Evolutionary conservation across 2,888 invertebrate genomes (phyloP), one percentile per base, ranked within the genome.

Genomic region (Belgica antarctica): DNA sequence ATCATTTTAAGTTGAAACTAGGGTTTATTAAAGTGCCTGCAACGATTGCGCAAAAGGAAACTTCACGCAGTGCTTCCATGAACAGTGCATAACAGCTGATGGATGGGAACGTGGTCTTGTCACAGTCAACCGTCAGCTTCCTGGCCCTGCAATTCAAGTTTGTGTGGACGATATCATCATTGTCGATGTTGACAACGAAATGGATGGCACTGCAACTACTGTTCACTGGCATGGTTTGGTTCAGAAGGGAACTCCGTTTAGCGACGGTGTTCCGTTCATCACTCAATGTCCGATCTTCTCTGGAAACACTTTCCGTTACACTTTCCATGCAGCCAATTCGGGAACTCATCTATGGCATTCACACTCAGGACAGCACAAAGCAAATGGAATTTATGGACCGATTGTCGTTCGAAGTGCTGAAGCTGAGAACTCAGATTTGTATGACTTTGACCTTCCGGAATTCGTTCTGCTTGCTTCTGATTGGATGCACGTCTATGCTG

Each of bases 211-310:
- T 75, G 87, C 86, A 63, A 78, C 88, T 0, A 83, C 87, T 5
- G 81, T 92, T 8, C 92, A 92, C 76, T 92, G 91, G 90, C 87
- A 90, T 75, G 92, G 92, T 0, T 71, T 83, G 75, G 82, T 74
- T 7, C 85, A 86, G 77, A 78, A 82, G 74, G 84, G 84, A 27
- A 84, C 87, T 1, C 89, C 89, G 0, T 86, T 83, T 74, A 89
- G 89, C 89, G 90, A 90, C 73, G 90, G 90, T 1, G 87, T 87
- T 2, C 87, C 89, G 0, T 84, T 89, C 83, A 81, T 90, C n/a
- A 89, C 89, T 0, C 90, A 90, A 75, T 90, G 89, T 74, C 89
- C 89, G 0, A 87, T 90, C 73, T 79, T 82, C 0, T 86, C 86
- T 74, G 86, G 85, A 72, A 84, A 86, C 1, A 85, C 83, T 0